These are phyloP conservation scores for human (Homo sapiens) DNA, from an alignment of 2,113 vertebrate genomes.

Conservation along the genomic window DNA sequence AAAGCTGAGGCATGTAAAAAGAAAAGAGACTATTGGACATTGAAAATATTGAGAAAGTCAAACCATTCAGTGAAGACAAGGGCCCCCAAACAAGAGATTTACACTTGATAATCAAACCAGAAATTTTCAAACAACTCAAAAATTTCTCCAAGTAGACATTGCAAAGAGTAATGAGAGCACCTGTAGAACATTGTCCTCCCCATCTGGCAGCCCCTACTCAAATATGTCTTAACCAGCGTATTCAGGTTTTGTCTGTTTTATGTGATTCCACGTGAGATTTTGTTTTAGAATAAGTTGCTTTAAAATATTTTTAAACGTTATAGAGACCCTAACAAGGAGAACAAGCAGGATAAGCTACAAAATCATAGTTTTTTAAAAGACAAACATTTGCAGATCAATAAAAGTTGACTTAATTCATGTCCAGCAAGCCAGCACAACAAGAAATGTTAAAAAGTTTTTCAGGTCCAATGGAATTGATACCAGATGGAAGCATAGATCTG, in stretches of 20 bases:
- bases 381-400: neutral
- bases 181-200: neutral
- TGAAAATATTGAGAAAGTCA: neutral
- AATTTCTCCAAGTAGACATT: neutral
- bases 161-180: neutral
- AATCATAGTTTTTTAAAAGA: neutral
- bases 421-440: neutral
- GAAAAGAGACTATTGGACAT: neutral
- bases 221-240: neutral
- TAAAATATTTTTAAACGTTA: neutral
- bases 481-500: neutral
- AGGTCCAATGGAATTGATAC: neutral
- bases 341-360: neutral
- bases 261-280: neutral
- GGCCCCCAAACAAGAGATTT: neutral
- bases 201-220: neutral
- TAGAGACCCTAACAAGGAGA: neutral
- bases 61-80: neutral
- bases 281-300: neutral
- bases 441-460: neutral
- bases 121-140: neutral
- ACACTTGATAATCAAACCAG: neutral
- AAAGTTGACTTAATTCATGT: neutral
- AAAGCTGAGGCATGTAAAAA: neutral
- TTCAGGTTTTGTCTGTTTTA: neutral